Evolutionary conservation across 2,797 vertebrate genomes (phyloP).

Genomic region (Cossypha heuglini): DNA sequence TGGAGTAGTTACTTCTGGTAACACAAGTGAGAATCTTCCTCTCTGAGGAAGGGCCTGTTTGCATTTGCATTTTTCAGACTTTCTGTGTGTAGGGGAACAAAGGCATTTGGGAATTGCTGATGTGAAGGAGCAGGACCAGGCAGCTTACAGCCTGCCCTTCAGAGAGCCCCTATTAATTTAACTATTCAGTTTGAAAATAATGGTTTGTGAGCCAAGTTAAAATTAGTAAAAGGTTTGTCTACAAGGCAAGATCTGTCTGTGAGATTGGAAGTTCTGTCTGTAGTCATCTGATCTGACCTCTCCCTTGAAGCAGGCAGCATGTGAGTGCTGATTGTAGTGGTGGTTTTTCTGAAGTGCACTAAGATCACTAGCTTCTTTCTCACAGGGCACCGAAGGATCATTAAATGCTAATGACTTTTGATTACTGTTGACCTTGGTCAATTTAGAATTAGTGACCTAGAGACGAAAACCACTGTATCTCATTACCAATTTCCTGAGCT

Average conservation of each 20-base stretch:
- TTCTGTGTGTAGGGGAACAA: background rate
- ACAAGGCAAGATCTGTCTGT: background rate
- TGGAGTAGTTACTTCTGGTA: too few species aligned
- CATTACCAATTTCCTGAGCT: constrained; percentile 65
- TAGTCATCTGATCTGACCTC: background rate
- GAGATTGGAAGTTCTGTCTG: background rate
- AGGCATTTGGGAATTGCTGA: background rate
- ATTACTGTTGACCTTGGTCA: constrained; percentile 66
- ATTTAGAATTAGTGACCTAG: constrained; percentile 67
- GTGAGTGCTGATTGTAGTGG: constrained; percentile 15
- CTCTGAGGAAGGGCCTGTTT: background rate
- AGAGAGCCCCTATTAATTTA: background rate
- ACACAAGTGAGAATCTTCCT: background rate
- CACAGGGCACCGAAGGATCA: constrained; percentile 32
- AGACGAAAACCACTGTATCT: constrained; percentile 58
- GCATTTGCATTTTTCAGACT: background rate
- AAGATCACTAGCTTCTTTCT: constrained; percentile 44
- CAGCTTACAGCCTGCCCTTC: background rate
- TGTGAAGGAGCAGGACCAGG: background rate
- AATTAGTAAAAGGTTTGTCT: background rate
- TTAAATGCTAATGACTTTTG: constrained; percentile 71
- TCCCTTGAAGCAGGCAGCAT: background rate
- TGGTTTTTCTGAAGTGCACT: background rate
- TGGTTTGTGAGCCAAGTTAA: background rate
- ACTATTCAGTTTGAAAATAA: background rate